phyloP scores from a whole-genome alignment of 2,113 vertebrate genomes.

The Zosterops pallidus region DNA sequence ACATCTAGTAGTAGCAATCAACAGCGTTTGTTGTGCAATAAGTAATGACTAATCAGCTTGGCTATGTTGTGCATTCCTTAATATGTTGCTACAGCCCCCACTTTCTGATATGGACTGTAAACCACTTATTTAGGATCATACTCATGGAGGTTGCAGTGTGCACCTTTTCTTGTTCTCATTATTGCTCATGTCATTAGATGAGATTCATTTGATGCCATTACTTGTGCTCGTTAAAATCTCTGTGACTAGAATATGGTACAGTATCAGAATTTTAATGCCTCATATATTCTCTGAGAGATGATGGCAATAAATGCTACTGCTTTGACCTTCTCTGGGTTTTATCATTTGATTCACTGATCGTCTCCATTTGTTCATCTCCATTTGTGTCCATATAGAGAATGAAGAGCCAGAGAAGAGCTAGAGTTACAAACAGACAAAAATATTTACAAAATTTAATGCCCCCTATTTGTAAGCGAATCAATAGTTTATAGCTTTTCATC shows the following conservation, averaged over 20 bases:
- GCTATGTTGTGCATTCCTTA: neutral
- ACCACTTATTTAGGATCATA: neutral
- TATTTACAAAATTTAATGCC: neutral
- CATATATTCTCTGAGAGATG: slow-evolving; percentile 60
- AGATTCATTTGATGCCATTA: slow-evolving; percentile 52
- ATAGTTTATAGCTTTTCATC: neutral
- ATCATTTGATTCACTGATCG: slow-evolving; percentile 46
- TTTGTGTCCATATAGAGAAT: neutral
- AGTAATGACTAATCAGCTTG: slow-evolving; percentile 1
- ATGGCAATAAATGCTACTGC: slow-evolving; percentile 59
- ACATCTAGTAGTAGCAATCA: neutral
- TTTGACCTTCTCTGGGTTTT: slow-evolving; percentile 65
- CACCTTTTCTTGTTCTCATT: slow-evolving; percentile 16
- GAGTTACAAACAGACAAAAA: neutral
- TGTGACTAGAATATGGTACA: slow-evolving; percentile 61
- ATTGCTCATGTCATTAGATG: slow-evolving; percentile 32
- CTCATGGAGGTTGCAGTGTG: neutral
- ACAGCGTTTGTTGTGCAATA: neutral
- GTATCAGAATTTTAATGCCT: slow-evolving; percentile 66
- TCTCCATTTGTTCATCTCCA: neutral
- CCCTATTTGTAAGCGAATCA: neutral
- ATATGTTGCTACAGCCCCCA: neutral
- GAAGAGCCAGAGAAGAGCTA: neutral
- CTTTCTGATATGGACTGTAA: neutral
- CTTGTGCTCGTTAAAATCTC: slow-evolving; percentile 55